These are phyloP conservation scores for Phalanger gymnotis DNA, from an alignment of 2,797 vertebrate genomes.

Conservation along the genomic window DNA sequence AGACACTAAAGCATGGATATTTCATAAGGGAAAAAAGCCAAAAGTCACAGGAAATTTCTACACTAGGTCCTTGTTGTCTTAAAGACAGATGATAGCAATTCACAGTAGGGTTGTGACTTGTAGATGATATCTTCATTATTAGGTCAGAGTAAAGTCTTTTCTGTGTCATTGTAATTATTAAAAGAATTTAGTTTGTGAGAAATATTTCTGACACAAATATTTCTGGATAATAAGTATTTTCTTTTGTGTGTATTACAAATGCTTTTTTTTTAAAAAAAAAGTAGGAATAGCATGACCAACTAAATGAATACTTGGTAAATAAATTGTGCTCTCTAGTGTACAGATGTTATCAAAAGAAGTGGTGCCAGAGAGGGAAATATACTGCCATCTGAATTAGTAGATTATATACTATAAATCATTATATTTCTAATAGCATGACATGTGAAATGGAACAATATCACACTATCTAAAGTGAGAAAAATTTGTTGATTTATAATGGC, in stretches of 20 bases:
- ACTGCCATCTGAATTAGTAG: not conserved
- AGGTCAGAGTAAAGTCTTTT: not conserved
- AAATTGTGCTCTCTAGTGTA: not conserved
- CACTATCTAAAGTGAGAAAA: constrained; percentile 23
- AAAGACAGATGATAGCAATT: not conserved
- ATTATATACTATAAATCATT: constrained; percentile 33
- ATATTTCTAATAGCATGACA: constrained; percentile 22
- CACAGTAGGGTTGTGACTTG: not conserved
- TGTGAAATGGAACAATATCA: constrained; percentile 8
- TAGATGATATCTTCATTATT: not conserved
- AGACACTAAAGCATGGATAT: not conserved
- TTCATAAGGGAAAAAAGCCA: not conserved
- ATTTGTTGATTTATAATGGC: not conserved
- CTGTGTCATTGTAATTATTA: not conserved
- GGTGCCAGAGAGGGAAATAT: constrained; percentile 10
- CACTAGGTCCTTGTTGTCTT: not conserved
- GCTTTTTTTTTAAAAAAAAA: constrained; percentile 4
- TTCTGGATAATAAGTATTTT: not conserved
- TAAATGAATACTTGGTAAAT: not conserved
- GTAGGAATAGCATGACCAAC: constrained; percentile 18
- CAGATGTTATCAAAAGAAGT: not conserved
- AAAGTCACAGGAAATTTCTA: not conserved
- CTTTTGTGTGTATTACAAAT: not conserved
- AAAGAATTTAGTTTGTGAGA: not conserved
- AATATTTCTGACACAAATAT: not conserved